Evolutionary conservation across 1,140 invertebrate species (phyloP), one percentile per base, ranked within the genome.

Genomic region (Planococcus citri): DNA sequence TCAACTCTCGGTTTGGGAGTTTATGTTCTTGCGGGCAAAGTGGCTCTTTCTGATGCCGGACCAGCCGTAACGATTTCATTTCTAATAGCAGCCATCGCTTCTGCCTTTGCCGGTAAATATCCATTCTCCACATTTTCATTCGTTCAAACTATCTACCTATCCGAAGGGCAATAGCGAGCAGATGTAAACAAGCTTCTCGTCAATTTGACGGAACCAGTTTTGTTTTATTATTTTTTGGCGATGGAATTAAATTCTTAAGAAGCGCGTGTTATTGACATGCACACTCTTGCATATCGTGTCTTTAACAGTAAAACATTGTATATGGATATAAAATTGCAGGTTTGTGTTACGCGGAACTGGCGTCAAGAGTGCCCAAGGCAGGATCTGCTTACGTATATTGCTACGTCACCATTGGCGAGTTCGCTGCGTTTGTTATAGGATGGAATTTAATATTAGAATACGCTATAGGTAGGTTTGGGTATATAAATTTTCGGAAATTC

Each of bases 401-500:
- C 75, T 95, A 94, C 78, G 89, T 93, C 0, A 90, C 87, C 27
- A 86, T 94, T 27, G 92, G 92, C 8, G 92, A 94, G 79, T 85
- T 86, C 77, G 86, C 82, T 58, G 91, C 83, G 72, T 94, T 83
- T 80, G 84, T 83, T 71, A 90, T 85, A 77, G 92, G 92, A 27
- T 95, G 92, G 92, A 94, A 93, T 82, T 80, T 95, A 6, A 89
- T 95, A 71, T 77, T 95, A 73, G 93, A 95, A 80, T 94, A 94
- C 80, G 85, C 91, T 1, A 92, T 95, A 71, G 91, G 90, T 92
- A 25, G n/a, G n/a, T n/a, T n/a, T n/a, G n/a, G n/a, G n/a, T n/a
- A n/a, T n/a, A n/a, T n/a, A n/a, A n/a, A n/a, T n/a, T n/a, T n/a
- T n/a, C n/a, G n/a, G n/a, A n/a, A n/a, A n/a, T n/a, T n/a, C n/a